phyloP scores from a whole-genome alignment of 2,888 invertebrate species.

The Vanessa cardui region DNA sequence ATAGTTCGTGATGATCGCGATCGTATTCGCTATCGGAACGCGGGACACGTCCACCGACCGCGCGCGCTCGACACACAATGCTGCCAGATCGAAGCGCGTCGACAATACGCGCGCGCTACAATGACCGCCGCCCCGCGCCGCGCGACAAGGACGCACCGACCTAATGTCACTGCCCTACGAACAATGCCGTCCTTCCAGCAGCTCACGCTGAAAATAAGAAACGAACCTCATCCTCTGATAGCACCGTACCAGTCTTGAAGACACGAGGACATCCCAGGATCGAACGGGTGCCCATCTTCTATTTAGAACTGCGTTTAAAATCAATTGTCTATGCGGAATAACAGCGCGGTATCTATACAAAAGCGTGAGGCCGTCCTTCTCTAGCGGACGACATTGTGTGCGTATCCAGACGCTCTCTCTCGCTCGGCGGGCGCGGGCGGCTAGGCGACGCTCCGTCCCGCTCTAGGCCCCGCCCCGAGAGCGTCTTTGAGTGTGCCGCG shows the following conservation, averaged over 20 bases:
- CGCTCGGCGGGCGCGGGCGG: constrained; percentile 52
- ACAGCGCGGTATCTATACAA: constrained; percentile 80
- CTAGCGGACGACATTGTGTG: constrained; percentile 73
- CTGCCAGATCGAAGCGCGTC: constrained; percentile 79
- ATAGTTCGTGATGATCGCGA: constrained; percentile 60
- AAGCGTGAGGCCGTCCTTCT: constrained; percentile 77
- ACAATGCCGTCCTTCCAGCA: constrained; percentile 75
- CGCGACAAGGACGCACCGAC: constrained; percentile 80
- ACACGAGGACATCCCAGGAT: not conserved
- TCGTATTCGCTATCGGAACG: constrained; percentile 61
- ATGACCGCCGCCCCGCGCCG: constrained; percentile 75
- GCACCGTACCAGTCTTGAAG: constrained; percentile 6
- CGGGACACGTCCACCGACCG: constrained; percentile 63
- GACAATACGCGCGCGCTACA: constrained; percentile 83
- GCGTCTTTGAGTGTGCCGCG: constrained; percentile 61
- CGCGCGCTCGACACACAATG: constrained; percentile 78
- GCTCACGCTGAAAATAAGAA: constrained; percentile 53
- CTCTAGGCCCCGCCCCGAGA: constrained; percentile 78
- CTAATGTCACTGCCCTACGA: constrained; percentile 81
- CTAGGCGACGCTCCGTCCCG: constrained; percentile 68
- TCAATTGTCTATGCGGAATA: constrained; percentile 80
- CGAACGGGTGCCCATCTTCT: constrained; percentile 25
- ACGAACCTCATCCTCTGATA: constrained; percentile 49
- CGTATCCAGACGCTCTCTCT: constrained; percentile 62
- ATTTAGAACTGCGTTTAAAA: constrained; percentile 62